Percentiles rank a stretch among this genome's conserved stretches.
phyloP scores from a whole-genome alignment of 2,797 vertebrate genomes.

The Todus mexicanus region DNA sequence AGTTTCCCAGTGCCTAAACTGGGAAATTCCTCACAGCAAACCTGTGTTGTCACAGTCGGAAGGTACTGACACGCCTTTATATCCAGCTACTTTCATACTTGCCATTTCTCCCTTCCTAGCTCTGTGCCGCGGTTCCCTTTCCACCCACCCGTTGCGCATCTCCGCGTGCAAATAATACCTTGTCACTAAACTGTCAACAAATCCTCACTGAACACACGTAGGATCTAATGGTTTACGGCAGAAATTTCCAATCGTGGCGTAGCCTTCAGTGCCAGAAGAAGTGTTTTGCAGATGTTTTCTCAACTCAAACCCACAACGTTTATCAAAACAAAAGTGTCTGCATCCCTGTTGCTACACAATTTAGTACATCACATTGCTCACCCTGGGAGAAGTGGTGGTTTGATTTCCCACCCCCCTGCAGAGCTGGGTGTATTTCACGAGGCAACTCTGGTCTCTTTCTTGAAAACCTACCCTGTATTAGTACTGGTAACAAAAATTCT shows the following conservation, averaged over 20 bases:
- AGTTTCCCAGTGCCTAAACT: background rate
- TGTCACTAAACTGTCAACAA: background rate
- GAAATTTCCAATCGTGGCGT: background rate
- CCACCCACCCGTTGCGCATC: background rate
- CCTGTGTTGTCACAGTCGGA: background rate
- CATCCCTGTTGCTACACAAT: background rate
- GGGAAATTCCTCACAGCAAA: background rate
- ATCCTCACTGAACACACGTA: background rate
- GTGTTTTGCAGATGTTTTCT: background rate
- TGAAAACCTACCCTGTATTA: background rate
- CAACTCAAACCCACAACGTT: background rate
- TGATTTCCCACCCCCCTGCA: background rate
- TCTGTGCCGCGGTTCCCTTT: background rate
- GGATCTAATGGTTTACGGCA: background rate
- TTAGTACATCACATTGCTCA: background rate
- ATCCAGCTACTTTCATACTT: background rate
- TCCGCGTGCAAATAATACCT: background rate
- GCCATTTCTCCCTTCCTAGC: background rate
- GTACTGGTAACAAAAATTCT: background rate
- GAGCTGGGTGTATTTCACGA: background rate
- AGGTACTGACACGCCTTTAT: background rate
- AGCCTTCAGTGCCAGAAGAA: background rate
- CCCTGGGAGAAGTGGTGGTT: background rate
- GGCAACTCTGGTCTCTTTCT: background rate
- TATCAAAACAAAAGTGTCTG: background rate